phyloP scores from a whole-genome alignment of 2,888 invertebrate genomes.

The Lypha dubia region DNA sequence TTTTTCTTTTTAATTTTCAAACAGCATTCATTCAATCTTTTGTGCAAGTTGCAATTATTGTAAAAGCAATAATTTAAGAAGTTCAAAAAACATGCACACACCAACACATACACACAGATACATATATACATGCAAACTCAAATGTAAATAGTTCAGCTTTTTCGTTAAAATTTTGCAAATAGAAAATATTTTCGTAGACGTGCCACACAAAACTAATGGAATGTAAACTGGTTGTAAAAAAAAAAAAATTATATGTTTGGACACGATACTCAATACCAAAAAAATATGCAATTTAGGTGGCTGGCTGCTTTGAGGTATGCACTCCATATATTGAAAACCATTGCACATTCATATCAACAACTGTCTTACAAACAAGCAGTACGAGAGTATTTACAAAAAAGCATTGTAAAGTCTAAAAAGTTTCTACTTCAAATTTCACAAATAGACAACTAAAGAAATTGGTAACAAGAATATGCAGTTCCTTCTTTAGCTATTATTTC shows the following conservation, averaged over 20 bases:
- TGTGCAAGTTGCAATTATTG: background rate
- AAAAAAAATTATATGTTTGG: conserved; percentile 35
- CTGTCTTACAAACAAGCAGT: background rate
- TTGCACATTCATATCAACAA: background rate
- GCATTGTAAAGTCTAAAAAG: conserved; percentile 7
- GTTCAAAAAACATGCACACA: background rate
- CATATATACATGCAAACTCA: background rate
- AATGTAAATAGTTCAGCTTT: conserved; percentile 4
- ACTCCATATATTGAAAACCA: conserved; percentile 1
- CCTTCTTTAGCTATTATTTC: background rate
- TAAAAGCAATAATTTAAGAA: conserved; percentile 11
- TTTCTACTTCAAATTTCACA: conserved; percentile 29
- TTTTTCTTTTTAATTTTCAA: background rate
- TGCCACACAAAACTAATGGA: conserved; percentile 41
- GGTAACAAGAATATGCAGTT: background rate
- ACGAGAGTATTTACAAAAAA: background rate
- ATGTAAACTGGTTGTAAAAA: conserved; percentile 52
- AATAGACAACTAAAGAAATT: conserved; percentile 14
- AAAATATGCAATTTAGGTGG: conserved; percentile 10
- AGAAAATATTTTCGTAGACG: conserved; percentile 18
- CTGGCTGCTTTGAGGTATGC: conserved; percentile 32
- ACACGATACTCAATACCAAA: conserved; percentile 9
- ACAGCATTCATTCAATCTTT: conserved; percentile 11
- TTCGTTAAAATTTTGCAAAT: conserved; percentile 2
- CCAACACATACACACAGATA: background rate